Base-by-base conservation (phyloP, 2,888 invertebrate genomes). In the Phengaris alcon region DNA sequence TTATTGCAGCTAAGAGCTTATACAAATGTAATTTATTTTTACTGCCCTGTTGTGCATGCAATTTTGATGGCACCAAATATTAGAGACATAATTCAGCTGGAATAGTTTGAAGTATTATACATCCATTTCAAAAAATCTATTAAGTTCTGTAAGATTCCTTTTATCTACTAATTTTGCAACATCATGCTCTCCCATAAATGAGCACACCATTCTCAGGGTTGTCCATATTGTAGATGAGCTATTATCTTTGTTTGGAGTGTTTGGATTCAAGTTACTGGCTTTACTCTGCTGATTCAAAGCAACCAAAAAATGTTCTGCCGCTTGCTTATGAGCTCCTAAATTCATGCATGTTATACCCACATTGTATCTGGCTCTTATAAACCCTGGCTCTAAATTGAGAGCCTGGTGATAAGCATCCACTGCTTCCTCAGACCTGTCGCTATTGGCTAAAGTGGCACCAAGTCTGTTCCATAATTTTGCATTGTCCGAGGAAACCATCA, bases 321-420 rank as follows among this genome's bases (percentile, higher is more conserved):
- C 99, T 92, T 99, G 97, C 84, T 96, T 98, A 85, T 99, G 97
- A 69, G 98, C 98, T 81, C 97, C 96, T 70, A 99, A 94, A 90
- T 99, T 99, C 91, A 99, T 97, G 86, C 99, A 99, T 77, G 98
- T 98, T 75, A 99, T 99, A 48, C 99, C 99, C 77, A 99, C 96
- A 93, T 99, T 99, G 87, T 99, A 99, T 77, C 99, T 95, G 8
- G 99, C 99, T 77, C 99, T 95, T 79, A 99, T 98, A 88, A 98
- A 99, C 3, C 99, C 99, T 7, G 99, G 99, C 78, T 97, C 97
- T 74, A 99, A 93, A 84, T 97, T 95, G 74, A 99, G 93, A 57
- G 99, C 99, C 83, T 96, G 95, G 85, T 98, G 97, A 87, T 99
- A 99, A 0, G 99, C 99, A 80, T 98, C 97, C 8, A 99, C 97